Conservation (phyloP, 92 coral and sea anemone genomes). For the Zoanthus sansibaricus region DNA sequence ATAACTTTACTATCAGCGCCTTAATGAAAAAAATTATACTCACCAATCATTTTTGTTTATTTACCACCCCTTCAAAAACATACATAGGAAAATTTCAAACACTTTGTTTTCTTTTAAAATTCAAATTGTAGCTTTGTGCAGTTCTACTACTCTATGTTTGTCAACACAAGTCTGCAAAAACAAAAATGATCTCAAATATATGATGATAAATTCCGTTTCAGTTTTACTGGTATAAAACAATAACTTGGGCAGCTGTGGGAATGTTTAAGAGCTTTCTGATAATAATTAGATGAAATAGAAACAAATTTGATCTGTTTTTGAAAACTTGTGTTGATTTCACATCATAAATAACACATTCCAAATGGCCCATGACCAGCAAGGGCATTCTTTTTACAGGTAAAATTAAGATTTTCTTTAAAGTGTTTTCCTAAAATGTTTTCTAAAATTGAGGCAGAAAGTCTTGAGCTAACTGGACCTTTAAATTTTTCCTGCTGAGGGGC, state of each 20-base stretch:
- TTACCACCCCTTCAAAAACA: neutral
- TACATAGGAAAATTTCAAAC: neutral
- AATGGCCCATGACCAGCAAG: slow-evolving; percentile 76
- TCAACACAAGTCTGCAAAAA: slow-evolving; percentile 32
- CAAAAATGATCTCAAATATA: neutral
- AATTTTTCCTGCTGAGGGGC: slow-evolving; percentile 43
- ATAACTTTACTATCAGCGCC: neutral
- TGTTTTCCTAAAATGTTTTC: slow-evolving; percentile 81
- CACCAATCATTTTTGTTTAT: neutral
- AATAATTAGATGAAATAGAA: slow-evolving; percentile 30
- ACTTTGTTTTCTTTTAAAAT: neutral
- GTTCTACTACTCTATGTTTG: neutral
- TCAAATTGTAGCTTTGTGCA: neutral
- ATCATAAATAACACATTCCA: slow-evolving; percentile 84
- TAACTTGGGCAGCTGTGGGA: slow-evolving; percentile 22
- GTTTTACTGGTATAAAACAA: slow-evolving; percentile 18
- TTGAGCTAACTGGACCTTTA: slow-evolving; percentile 39
- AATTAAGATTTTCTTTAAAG: slow-evolving; percentile 69
- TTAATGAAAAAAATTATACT: neutral
- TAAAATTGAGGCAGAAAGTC: slow-evolving; percentile 51
- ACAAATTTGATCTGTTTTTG: slow-evolving; percentile 12
- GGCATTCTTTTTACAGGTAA: slow-evolving; percentile 82
- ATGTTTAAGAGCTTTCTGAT: slow-evolving; percentile 9
- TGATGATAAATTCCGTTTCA: slow-evolving; percentile 16
- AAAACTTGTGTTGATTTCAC: slow-evolving; percentile 38